These are phyloP conservation scores for Sturnira hondurensis DNA, from an alignment of 2,113 vertebrate genomes.

Conservation along the genomic window DNA sequence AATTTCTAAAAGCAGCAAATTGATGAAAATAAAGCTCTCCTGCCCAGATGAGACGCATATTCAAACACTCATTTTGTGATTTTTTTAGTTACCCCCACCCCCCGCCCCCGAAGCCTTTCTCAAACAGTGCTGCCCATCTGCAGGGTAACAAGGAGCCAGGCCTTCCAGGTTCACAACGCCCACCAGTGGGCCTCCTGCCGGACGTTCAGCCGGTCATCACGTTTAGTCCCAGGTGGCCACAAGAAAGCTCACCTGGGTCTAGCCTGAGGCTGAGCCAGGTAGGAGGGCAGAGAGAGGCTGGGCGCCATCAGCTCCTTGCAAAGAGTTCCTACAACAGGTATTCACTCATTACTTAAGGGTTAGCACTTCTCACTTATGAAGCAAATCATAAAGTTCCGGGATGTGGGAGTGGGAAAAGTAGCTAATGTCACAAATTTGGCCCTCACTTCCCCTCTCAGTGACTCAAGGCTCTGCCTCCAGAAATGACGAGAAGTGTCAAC, in stretches of 20 bases:
- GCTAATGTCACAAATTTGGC: rapidly evolving
- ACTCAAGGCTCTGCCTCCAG: not conserved
- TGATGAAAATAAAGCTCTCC: not conserved
- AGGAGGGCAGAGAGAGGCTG: too few relatives aligned
- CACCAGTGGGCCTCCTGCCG: not conserved
- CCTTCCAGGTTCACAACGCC: not conserved
- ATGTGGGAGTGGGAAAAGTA: not conserved
- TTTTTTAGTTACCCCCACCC: not conserved
- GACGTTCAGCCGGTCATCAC: not conserved
- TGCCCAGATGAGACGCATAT: not conserved
- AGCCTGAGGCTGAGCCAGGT: not conserved
- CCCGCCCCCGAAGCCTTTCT: not conserved
- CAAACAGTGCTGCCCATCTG: not conserved
- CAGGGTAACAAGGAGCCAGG: not conserved
- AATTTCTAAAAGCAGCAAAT: not conserved
- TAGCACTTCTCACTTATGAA: not conserved
- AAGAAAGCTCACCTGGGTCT: rapidly evolving
- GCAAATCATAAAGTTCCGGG: not conserved
- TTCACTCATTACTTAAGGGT: not conserved
- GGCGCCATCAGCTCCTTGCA: too few relatives aligned
- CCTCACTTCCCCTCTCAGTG: not conserved
- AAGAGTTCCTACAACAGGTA: not conserved
- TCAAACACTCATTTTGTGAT: not conserved
- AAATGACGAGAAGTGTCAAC: not conserved
- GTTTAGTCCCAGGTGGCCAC: not conserved